A percentile compares a stretch with the other conserved stretches of the same genome.
These are phyloP conservation scores for Paguma larvata DNA, from an alignment of 2,797 vertebrate species.

Conservation along the genomic window DNA sequence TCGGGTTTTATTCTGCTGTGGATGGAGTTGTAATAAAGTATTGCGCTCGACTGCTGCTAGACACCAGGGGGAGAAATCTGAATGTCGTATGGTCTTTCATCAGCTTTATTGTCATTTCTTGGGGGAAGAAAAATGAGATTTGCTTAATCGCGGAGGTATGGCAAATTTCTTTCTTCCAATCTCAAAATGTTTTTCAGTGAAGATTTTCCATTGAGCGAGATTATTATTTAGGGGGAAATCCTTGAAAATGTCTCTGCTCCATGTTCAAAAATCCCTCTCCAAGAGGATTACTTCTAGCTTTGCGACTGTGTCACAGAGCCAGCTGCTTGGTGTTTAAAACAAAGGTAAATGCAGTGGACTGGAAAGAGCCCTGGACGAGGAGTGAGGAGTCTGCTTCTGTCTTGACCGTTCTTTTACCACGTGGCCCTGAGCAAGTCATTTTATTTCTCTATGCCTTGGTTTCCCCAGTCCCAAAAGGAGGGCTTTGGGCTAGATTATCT, in stretches of 20 bases:
- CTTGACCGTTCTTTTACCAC: neutral
- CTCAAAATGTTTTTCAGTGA: slow-evolving; percentile 64
- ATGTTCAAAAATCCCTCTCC: slow-evolving; percentile 65
- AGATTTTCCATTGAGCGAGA: slow-evolving; percentile 68
- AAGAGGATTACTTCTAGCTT: slow-evolving; percentile 56
- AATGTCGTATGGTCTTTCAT: neutral
- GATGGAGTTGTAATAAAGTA: slow-evolving; percentile 49
- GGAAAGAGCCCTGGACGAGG: neutral
- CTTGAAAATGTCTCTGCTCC: slow-evolving; percentile 68
- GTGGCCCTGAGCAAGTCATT: slow-evolving; percentile 44
- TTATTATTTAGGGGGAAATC: slow-evolving; percentile 52
- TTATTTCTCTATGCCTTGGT: slow-evolving; percentile 60
- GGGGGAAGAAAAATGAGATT: slow-evolving; percentile 73
- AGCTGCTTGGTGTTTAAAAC: slow-evolving; percentile 63
- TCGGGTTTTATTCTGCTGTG: slow-evolving; percentile 36
- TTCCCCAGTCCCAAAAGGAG: slow-evolving; percentile 65
- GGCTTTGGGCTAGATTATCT: slow-evolving; percentile 6
- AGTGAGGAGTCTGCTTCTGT: neutral
- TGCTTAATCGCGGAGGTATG: slow-evolving; percentile 66
- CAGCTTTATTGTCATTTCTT: slow-evolving; percentile 39
- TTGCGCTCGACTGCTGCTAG: slow-evolving; percentile 1
- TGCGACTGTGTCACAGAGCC: slow-evolving; percentile 42
- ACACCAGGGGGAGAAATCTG: slow-evolving; percentile 24
- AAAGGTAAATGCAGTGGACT: neutral
- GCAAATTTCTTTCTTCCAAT: slow-evolving; percentile 69